These are phyloP conservation scores for Gopherus flavomarginatus DNA, from an alignment of 2,113 vertebrate genomes.

Conservation along the genomic window DNA sequence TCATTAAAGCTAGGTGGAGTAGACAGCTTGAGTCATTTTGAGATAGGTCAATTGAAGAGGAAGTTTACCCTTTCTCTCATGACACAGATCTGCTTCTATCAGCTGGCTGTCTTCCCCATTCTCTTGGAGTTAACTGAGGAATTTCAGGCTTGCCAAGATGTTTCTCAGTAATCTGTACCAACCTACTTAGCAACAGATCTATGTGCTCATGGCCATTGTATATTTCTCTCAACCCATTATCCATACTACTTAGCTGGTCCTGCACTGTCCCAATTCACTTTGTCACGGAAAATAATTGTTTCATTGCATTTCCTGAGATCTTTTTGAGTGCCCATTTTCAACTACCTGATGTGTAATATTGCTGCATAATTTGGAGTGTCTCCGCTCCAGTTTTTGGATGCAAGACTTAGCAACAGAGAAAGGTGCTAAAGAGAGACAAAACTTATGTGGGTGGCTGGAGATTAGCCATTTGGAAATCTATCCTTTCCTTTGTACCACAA, in stretches of 20 bases:
- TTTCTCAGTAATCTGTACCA: not conserved
- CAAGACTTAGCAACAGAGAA: slow-evolving; percentile 75
- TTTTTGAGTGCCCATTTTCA: slow-evolving; percentile 4
- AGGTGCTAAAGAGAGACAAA: slow-evolving; percentile 79
- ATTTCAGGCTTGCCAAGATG: not conserved
- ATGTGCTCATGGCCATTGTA: not conserved
- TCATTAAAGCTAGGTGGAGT: not conserved
- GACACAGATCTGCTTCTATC: not conserved
- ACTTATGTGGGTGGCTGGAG: slow-evolving; percentile 75
- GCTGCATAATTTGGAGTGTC: slow-evolving; percentile 58
- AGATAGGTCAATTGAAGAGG: accelerated
- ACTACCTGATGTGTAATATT: slow-evolving; percentile 32
- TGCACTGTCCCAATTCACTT: not conserved
- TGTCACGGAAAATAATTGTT: not conserved
- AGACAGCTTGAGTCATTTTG: not conserved
- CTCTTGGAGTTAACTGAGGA: not conserved
- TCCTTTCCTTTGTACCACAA: slow-evolving; percentile 66
- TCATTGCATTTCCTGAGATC: not conserved
- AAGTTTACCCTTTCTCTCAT: not conserved
- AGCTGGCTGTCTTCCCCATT: not conserved
- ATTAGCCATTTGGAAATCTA: slow-evolving; percentile 75
- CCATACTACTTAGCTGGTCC: accelerated
- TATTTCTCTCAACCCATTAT: not conserved
- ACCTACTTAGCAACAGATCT: not conserved
- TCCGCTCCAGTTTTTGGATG: slow-evolving; percentile 66